phyloP scores from a whole-genome alignment of 1,140 invertebrate genomes.

The Orchesella cincta region DNA sequence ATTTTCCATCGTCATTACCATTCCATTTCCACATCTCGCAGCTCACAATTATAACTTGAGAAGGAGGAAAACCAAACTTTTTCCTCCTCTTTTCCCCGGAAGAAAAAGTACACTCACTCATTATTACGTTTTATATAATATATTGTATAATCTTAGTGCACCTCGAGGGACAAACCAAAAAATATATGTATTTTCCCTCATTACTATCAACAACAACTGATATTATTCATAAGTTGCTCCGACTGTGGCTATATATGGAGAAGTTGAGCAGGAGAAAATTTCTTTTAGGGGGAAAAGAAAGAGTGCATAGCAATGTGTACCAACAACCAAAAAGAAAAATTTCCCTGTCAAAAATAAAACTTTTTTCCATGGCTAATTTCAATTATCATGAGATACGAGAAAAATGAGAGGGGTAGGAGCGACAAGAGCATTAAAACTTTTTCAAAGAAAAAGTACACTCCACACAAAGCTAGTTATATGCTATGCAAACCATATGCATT shows the following conservation, averaged over 20 bases:
- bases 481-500: background rate
- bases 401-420: background rate
- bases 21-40: constrained; percentile 34
- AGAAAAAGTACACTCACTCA: background rate
- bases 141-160: too few species aligned
- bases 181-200: background rate
- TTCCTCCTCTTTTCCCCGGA: too few species aligned
- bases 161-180: background rate
- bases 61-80: background rate
- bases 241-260: background rate
- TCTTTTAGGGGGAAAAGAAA: background rate
- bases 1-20: constrained; percentile 44
- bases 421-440: background rate
- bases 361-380: constrained; percentile 3
- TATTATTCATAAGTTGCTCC: background rate
- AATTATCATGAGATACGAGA: constrained; percentile 11
- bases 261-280: background rate
- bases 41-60: background rate
- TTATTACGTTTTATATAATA: background rate
- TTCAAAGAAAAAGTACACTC: background rate
- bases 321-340: background rate
- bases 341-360: constrained; percentile 4
- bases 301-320: background rate
- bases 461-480: too few species aligned
- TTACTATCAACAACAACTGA: background rate